A percentile compares a stretch with the other conserved stretches of the same genome.
These are phyloP conservation scores for Osmerus eperlanus DNA, from an alignment of 2,113 vertebrate species.

Conservation along the genomic window DNA sequence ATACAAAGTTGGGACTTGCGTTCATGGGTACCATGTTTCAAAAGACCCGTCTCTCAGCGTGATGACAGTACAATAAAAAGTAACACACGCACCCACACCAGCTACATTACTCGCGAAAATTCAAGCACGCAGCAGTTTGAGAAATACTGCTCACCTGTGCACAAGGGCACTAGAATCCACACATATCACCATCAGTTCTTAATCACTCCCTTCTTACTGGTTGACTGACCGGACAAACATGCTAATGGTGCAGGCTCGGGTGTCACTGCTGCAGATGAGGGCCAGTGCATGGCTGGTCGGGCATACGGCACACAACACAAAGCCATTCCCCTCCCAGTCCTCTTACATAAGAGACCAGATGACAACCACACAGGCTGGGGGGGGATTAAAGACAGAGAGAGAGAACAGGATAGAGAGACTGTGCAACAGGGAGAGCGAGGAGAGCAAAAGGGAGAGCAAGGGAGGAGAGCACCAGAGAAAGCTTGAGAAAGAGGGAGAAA, in stretches of 20 bases:
- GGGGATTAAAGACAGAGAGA: conserved; percentile 53
- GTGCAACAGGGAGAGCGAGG: conserved; percentile 48
- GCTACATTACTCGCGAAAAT: not conserved
- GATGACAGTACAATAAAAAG: conserved; percentile 4
- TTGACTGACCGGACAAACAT: not conserved
- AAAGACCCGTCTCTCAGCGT: not conserved
- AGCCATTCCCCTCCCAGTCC: conserved; percentile 38
- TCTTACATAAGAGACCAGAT: conserved; percentile 68
- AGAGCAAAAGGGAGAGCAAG: conserved; percentile 28
- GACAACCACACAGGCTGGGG: conserved; percentile 53
- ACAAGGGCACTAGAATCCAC: conserved; percentile 42
- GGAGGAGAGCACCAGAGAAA: not conserved
- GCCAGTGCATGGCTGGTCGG: conserved; percentile 21
- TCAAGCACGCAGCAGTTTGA: not conserved
- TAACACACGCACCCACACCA: not conserved
- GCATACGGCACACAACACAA: conserved; percentile 32
- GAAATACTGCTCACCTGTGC: conserved; percentile 38
- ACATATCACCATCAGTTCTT: conserved; percentile 47
- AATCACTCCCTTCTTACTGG: not conserved
- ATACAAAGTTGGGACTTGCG: conserved; percentile 11
- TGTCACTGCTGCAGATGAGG: conserved; percentile 11
- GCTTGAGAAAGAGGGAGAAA: not conserved
- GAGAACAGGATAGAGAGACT: conserved; percentile 50
- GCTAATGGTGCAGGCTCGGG: conserved; percentile 25
- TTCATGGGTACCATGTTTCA: not conserved